Percentiles rank a stretch among this genome's conserved stretches.
phyloP scores from a whole-genome alignment of 2,113 vertebrate species.

The Entomyzon cyanotis region DNA sequence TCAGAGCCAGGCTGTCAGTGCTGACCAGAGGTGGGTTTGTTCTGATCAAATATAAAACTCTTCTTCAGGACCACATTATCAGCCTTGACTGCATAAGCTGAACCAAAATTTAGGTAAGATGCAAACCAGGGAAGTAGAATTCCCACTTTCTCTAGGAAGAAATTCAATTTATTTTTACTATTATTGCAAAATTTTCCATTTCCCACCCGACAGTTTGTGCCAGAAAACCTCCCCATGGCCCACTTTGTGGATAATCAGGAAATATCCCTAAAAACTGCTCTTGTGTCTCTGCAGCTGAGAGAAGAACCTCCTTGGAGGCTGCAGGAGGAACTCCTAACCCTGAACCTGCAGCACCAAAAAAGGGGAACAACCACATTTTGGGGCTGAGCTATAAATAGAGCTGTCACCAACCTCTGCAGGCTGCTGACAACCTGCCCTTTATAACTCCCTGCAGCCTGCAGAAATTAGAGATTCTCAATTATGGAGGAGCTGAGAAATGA shows the following conservation, averaged over 20 bases:
- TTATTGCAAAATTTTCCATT: neutral
- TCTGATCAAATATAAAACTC: neutral
- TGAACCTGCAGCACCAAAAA: neutral
- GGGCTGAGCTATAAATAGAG: constrained; percentile 2
- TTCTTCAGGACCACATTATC: neutral
- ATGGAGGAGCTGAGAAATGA: constrained; percentile 9
- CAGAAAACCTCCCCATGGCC: neutral
- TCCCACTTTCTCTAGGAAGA: neutral
- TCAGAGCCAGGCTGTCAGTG: neutral
- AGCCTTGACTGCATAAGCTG: neutral
- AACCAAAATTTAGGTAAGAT: neutral
- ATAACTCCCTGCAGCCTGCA: constrained; percentile 1
- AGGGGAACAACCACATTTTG: neutral
- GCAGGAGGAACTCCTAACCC: neutral
- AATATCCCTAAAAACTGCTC: neutral
- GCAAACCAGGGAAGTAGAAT: neutral
- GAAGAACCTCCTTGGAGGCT: neutral
- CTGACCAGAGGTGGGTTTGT: neutral
- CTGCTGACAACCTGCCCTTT: constrained; percentile 26
- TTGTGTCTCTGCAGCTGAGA: neutral
- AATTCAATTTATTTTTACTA: neutral
- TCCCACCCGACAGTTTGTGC: neutral
- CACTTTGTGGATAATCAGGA: neutral
- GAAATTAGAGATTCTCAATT: constrained; percentile 6
- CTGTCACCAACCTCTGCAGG: neutral